These are phyloP conservation scores for Dasysyrphus tricinctus DNA, from an alignment of 2,888 invertebrate species.

Conservation along the genomic window DNA sequence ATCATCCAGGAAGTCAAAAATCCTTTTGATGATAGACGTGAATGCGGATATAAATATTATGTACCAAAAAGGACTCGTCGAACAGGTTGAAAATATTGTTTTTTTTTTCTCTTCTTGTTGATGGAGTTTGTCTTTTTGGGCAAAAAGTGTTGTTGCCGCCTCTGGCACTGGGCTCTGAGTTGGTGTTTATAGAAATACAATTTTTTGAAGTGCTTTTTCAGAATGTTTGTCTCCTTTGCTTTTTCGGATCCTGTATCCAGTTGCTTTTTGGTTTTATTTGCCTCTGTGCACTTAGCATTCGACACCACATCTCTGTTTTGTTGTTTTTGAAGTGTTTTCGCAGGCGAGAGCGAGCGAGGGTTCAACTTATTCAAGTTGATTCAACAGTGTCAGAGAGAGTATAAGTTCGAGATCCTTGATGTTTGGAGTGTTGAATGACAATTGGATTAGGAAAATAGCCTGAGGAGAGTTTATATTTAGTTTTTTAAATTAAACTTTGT, in stretches of 20 bases:
- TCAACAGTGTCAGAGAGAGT: slow-evolving; percentile 31
- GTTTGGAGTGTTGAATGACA: slow-evolving; percentile 70
- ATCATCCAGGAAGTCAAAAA: slow-evolving; percentile 49
- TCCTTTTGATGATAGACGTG: slow-evolving; percentile 53
- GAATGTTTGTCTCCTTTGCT: slow-evolving; percentile 28
- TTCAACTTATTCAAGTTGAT: slow-evolving; percentile 22
- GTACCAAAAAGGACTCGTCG: slow-evolving; percentile 12
- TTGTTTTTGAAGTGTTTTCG: slow-evolving; percentile 53
- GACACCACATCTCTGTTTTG: slow-evolving; percentile 45
- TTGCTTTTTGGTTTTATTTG: slow-evolving; percentile 34
- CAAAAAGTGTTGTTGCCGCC: neutral
- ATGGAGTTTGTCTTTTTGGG: slow-evolving; percentile 8
- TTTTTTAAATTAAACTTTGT: slow-evolving; percentile 63
- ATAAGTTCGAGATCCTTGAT: slow-evolving; percentile 39
- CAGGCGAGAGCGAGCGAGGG: slow-evolving; percentile 23
- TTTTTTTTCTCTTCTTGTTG: neutral
- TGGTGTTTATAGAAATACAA: slow-evolving; percentile 16
- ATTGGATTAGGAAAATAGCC: slow-evolving; percentile 66
- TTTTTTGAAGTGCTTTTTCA: slow-evolving; percentile 49
- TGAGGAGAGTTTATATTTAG: slow-evolving; percentile 59
- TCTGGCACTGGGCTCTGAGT: neutral
- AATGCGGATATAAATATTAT: slow-evolving; percentile 13
- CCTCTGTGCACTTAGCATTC: slow-evolving; percentile 62
- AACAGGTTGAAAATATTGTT: slow-evolving; percentile 11
- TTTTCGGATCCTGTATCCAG: slow-evolving; percentile 45